phyloP scores from a whole-genome alignment of 2,797 vertebrate genomes.

The Danio jaintianensis region DNA sequence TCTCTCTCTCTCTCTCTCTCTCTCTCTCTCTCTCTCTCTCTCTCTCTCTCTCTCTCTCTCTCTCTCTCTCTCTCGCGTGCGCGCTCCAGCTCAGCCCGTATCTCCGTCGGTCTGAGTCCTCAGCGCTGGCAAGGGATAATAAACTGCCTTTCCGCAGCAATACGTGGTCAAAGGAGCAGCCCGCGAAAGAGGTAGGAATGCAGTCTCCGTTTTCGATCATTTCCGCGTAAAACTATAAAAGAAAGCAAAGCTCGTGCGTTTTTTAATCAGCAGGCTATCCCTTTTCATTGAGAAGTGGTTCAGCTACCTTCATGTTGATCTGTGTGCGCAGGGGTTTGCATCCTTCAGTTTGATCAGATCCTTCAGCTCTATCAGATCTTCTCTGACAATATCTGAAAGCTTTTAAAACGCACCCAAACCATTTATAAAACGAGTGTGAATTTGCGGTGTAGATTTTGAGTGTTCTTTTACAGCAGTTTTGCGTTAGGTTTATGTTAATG shows the following conservation, averaged over 20 bases:
- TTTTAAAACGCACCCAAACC: background rate
- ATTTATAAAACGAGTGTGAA: background rate
- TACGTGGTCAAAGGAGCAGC: slow-evolving; percentile 49
- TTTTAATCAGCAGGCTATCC: background rate
- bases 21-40: slow-evolving; percentile 17
- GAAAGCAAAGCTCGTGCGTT: background rate
- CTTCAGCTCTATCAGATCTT: background rate
- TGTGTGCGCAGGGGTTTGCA: slow-evolving; percentile 14
- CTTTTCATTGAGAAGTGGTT: slow-evolving; percentile 41
- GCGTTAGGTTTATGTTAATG: background rate
- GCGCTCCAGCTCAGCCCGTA: slow-evolving; percentile 25
- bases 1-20: too few species aligned
- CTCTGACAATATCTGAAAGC: background rate
- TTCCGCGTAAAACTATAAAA: background rate
- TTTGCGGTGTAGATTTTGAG: background rate
- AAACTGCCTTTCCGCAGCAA: slow-evolving; percentile 56
- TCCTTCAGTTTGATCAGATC: slow-evolving; percentile 1
- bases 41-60: slow-evolving; percentile 1
- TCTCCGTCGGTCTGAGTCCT: slow-evolving; percentile 51
- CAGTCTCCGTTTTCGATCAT: background rate
- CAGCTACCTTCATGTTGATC: slow-evolving; percentile 47
- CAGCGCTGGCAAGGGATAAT: slow-evolving; percentile 60
- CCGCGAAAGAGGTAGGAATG: slow-evolving; percentile 51
- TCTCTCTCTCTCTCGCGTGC: background rate
- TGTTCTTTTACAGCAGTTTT: background rate